phyloP scores from a whole-genome alignment of 2,888 invertebrate species.

The Apodemia zela region DNA sequence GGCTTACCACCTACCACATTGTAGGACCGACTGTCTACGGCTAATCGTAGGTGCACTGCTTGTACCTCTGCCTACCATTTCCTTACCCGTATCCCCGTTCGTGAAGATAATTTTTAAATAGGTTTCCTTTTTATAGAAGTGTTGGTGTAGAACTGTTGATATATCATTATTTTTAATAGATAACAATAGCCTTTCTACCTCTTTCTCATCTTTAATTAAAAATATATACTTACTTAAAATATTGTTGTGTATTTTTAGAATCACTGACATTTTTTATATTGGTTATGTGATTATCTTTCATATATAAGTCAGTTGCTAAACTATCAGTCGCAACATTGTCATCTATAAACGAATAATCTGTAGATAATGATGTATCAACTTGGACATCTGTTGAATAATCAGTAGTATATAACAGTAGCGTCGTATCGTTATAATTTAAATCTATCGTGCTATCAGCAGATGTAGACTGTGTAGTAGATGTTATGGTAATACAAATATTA shows the following conservation, averaged over 20 bases:
- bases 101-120: no score
- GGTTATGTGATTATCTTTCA: background rate
- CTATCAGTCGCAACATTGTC: background rate
- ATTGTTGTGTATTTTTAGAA: background rate
- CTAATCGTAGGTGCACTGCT: no score
- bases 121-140: no score
- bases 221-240: background rate
- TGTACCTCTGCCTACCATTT: no score
- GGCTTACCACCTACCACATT: no score
- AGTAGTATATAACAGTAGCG: background rate
- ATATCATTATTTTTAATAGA: no score
- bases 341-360: background rate
- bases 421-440: background rate
- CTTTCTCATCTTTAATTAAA: no score
- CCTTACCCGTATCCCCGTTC: no score
- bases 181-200: no score
- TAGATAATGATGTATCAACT: no score
- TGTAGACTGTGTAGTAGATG: background rate
- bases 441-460: background rate
- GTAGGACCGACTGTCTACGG: no score
- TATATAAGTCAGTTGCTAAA: background rate
- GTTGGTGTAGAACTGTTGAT: no score
- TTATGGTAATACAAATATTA: background rate
- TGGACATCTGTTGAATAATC: background rate
- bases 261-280: background rate